phyloP scores from a whole-genome alignment of 2,797 vertebrate genomes.

The Tiaroga cobitis region DNA sequence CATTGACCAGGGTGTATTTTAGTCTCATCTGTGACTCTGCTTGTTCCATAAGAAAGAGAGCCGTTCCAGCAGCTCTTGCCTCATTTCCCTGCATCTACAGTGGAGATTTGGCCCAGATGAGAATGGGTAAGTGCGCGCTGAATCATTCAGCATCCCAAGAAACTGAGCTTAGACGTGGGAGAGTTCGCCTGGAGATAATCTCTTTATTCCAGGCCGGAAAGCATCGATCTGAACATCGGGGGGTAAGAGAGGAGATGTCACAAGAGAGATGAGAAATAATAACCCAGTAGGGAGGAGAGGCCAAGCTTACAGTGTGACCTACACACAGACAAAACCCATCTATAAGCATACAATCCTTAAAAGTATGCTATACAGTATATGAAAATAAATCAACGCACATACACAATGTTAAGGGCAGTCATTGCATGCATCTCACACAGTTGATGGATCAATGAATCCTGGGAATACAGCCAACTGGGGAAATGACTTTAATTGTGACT shows the following conservation, averaged over 20 bases:
- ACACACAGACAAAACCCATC: neutral
- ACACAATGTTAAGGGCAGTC: slow-evolving; percentile 41
- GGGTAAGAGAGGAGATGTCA: slow-evolving; percentile 47
- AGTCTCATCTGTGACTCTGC: slow-evolving; percentile 41
- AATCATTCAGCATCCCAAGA: slow-evolving; percentile 69
- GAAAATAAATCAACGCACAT: slow-evolving; percentile 43
- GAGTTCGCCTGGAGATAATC: slow-evolving; percentile 71
- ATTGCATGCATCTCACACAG: slow-evolving; percentile 57
- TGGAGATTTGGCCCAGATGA: slow-evolving; percentile 59
- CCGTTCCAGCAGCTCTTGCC: slow-evolving; percentile 59
- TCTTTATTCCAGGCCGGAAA: slow-evolving; percentile 76
- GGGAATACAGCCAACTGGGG: slow-evolving; percentile 63
- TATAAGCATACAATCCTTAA: slow-evolving; percentile 31
- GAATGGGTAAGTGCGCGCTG: slow-evolving; percentile 59
- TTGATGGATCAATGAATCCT: slow-evolving; percentile 50
- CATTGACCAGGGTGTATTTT: neutral
- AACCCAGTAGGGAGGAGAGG: slow-evolving; percentile 26
- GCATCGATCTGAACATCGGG: slow-evolving; percentile 70
- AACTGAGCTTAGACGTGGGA: slow-evolving; percentile 69
- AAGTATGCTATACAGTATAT: neutral
- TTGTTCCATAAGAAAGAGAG: slow-evolving; percentile 39
- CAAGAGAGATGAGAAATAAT: slow-evolving; percentile 43
- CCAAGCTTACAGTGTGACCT: slow-evolving; percentile 6
- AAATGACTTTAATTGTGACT: slow-evolving; percentile 61
- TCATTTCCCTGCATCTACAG: slow-evolving; percentile 59